phyloP scores from a whole-genome alignment of 2,113 vertebrate genomes.

The Boulengeromyrus knoepffleri region DNA sequence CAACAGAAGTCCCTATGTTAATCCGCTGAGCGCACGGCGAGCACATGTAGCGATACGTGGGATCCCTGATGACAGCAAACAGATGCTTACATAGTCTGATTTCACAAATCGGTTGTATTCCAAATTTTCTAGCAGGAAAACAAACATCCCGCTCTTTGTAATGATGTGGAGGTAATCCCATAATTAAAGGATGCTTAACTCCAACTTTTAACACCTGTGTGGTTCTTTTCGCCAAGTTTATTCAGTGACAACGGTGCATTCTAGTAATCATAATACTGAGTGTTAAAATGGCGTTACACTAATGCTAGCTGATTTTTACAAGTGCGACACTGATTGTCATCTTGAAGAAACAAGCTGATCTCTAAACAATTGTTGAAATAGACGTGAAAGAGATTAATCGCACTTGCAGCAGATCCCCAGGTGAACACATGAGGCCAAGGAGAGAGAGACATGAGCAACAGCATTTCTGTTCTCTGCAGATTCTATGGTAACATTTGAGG shows the following conservation, averaged over 20 bases:
- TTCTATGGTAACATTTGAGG: background rate
- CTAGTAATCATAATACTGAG: constrained; percentile 15
- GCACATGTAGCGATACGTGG: constrained; percentile 12
- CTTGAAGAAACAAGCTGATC: background rate
- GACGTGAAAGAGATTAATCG: background rate
- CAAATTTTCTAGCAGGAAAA: constrained; percentile 30
- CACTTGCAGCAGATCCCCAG: background rate
- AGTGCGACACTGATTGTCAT: background rate
- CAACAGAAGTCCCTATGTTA: constrained; percentile 28
- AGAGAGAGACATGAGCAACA: background rate
- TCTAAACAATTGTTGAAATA: background rate
- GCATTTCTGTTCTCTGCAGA: background rate
- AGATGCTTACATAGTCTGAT: constrained; percentile 36
- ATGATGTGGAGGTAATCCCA: constrained; percentile 30
- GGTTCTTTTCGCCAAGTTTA: constrained; percentile 25
- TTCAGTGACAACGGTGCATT: constrained; percentile 13
- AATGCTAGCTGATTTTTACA: background rate
- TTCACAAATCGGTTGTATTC: constrained; percentile 43
- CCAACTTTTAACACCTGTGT: constrained; percentile 18
- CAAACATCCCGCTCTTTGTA: constrained; percentile 28
- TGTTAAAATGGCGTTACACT: constrained; percentile 22
- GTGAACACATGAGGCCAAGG: background rate
- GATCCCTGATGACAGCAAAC: constrained; percentile 29
- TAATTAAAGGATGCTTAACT: constrained; percentile 27
- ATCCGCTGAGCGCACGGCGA: constrained; percentile 18